Conservation (phyloP, 2,888 invertebrate species). For the Bombyx huttoni region DNA sequence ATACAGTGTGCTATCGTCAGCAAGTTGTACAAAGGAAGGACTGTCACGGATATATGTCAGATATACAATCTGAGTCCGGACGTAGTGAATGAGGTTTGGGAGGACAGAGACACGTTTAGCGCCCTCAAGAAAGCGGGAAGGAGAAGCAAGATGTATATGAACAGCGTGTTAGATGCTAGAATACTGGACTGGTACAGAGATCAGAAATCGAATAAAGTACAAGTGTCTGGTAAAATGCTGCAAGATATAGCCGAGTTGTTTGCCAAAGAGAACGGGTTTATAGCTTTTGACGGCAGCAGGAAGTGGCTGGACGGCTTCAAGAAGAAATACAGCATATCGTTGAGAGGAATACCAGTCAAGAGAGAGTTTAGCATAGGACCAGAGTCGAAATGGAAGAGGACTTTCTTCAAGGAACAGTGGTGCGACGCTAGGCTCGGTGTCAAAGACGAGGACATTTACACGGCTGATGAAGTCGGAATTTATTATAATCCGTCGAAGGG, state of each 20-base stretch:
- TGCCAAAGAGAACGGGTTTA: conserved; percentile 29
- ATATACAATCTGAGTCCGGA: conserved; percentile 26
- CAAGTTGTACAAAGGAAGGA: conserved; percentile 32
- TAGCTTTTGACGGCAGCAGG: conserved; percentile 30
- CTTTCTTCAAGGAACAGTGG: conserved; percentile 36
- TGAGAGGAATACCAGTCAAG: conserved; percentile 16
- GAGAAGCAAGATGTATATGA: conserved; percentile 22
- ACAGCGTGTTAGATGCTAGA: conserved; percentile 20
- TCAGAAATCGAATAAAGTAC: conserved; percentile 18
- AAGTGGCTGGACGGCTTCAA: conserved; percentile 39
- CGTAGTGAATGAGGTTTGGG: conserved; percentile 31
- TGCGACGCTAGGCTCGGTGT: conserved; percentile 23
- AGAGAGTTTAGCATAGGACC: conserved; percentile 16
- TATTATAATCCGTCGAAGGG: conserved; percentile 34
- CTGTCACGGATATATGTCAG: conserved; percentile 24
- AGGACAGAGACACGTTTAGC: conserved; percentile 26
- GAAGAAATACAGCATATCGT: conserved; percentile 23
- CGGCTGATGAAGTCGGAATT: conserved; percentile 30
- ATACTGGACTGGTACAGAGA: conserved; percentile 27
- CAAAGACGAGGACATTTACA: conserved; percentile 29
- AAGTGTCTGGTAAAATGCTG: conserved; percentile 27
- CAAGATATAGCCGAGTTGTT: conserved; percentile 27
- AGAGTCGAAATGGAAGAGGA: conserved; percentile 31
- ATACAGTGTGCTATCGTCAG: conserved; percentile 30
- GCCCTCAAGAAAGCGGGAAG: conserved; percentile 19